phyloP scores from a whole-genome alignment of 2,113 vertebrate genomes.

The Poeciliopsis occidentalis region DNA sequence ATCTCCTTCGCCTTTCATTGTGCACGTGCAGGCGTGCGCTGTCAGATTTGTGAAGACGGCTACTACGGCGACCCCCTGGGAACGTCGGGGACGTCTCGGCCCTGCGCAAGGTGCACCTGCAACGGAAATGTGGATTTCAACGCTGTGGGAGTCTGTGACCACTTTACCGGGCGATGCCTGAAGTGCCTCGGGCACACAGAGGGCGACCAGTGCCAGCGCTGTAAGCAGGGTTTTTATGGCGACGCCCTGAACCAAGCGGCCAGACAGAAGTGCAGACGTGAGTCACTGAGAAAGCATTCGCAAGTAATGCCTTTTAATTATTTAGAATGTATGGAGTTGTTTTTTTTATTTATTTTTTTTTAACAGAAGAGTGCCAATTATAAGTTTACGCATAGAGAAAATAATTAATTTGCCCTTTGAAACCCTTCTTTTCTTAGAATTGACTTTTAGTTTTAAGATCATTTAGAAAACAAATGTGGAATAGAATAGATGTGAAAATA shows the following conservation, averaged over 20 bases:
- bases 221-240: conserved; percentile 85
- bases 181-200: conserved; percentile 87
- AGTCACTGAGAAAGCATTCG: conserved; percentile 45
- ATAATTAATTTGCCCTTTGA: neutral
- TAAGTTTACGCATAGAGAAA: neutral
- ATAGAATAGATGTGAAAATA: neutral
- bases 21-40: conserved; percentile 81
- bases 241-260: conserved; percentile 68
- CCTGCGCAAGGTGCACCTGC: conserved; percentile 86
- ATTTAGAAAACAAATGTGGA: neutral
- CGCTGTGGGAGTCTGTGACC: conserved; percentile 87
- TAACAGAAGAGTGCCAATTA: neutral
- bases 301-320: neutral
- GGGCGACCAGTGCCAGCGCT: conserved; percentile 84
- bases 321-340: neutral
- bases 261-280: conserved; percentile 83
- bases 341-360: neutral
- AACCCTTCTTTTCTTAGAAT: neutral
- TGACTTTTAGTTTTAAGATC: neutral
- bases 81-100: conserved; percentile 66
- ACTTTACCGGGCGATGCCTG: conserved; percentile 84
- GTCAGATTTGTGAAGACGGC: conserved; percentile 90
- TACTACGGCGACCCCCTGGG: conserved; percentile 91
- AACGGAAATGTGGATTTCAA: conserved; percentile 88
- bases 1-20: conserved; percentile 10